Base-by-base conservation (phyloP, 2,888 invertebrate species). In the Sinelater perroti region DNA sequence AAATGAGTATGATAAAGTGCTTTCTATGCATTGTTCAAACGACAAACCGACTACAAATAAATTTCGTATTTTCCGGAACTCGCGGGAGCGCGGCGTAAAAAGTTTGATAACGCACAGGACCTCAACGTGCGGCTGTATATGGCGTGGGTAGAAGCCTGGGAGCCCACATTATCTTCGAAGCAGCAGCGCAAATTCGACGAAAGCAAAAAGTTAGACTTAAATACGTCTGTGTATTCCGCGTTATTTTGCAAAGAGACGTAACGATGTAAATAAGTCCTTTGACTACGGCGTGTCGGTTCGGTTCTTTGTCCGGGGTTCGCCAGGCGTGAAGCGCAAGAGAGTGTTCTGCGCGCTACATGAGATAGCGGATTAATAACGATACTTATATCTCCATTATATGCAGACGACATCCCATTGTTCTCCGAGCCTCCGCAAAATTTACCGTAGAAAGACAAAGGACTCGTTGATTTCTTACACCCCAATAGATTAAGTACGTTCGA, bases 341-440 rank as follows among this genome's bases (percentile, higher is more conserved):
- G 64, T 64, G 67, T 63, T 52, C 60, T 57, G 47, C 38, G 52
- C 62, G 63, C 62, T 63, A 64, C 64, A 64, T 61, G 67, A 66
- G 67, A 67, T 68, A 67, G 63, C 62, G 67, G 65, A 70, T 70
- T 70, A 70, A 70, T 70, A 70, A 69, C 67, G 68, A 69, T 69
- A 70, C 70, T 70, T 70, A 68, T 67, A 68, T 68, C 69, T 68
- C 69, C 69, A 70, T 70, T 70, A 70, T 67, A 66, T 65, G 65
- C 64, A 66, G 67, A 63, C 61, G 63, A 64, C 67, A 63, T 70
- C 67, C 68, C 67, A 68, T 67, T 68, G 67, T 66, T 64, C 61
- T 61, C 56, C 44, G 49, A 36, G 24, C 42, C 55, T 60, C 55
- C 47, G 26, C 51, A 56, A 60, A 60, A 56, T 60, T 52, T 56